Evolutionary conservation across 2,797 vertebrate genomes (phyloP).

Genomic region (Heterohyrax brucei): DNA sequence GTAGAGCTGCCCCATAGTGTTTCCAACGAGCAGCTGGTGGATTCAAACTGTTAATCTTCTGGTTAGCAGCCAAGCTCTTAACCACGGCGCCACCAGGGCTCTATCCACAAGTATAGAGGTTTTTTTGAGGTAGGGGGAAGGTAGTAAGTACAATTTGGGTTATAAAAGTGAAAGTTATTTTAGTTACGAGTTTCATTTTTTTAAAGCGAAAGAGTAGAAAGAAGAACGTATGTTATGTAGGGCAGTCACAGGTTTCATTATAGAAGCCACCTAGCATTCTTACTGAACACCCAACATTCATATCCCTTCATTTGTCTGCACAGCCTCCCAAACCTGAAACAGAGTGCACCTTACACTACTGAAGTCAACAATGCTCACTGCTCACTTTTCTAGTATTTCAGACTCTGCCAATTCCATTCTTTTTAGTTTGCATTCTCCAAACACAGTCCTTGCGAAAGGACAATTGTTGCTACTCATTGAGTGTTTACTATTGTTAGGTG

Average conservation of each 20-base stretch:
- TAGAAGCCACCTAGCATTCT: background rate
- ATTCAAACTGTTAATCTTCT: too few relatives aligned
- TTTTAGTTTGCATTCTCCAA: conserved; percentile 33
- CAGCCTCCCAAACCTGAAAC: background rate
- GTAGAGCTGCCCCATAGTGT: too few relatives aligned
- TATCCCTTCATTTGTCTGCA: conserved; percentile 1
- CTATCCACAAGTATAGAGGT: background rate
- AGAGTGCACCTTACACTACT: background rate
- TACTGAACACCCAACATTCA: background rate
- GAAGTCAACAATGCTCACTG: background rate
- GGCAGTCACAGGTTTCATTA: background rate
- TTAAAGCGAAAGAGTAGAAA: conserved; percentile 53
- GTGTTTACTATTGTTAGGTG: too few relatives aligned
- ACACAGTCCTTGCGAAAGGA: background rate
- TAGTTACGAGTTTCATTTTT: conserved; percentile 40
- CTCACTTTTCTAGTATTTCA: background rate
- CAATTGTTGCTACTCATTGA: background rate
- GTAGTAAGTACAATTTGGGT: background rate
- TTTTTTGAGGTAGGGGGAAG: background rate
- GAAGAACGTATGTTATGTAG: background rate
- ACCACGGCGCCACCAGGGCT: too few relatives aligned
- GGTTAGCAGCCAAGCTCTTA: too few relatives aligned
- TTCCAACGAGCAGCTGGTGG: too few relatives aligned
- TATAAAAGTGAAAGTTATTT: conserved; percentile 25
- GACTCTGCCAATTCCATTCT: background rate